A percentile compares a stretch with the other conserved stretches of the same genome.
These are phyloP conservation scores for Lagorchestes hirsutus DNA, from an alignment of 2,797 vertebrate genomes.

Conservation along the genomic window DNA sequence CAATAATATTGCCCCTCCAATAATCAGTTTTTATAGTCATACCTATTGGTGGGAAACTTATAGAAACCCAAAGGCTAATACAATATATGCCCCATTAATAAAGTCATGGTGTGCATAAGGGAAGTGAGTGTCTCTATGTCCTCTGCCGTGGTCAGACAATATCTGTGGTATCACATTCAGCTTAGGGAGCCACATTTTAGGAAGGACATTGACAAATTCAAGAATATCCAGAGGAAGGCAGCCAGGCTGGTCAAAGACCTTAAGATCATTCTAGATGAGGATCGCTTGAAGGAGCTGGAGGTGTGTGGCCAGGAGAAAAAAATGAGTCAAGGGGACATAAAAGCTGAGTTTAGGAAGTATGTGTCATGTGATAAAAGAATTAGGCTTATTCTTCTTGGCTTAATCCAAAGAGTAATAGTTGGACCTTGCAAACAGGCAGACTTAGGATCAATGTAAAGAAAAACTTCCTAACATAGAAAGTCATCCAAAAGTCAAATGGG, in stretches of 20 bases:
- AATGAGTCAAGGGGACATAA: background rate
- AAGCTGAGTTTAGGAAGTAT: background rate
- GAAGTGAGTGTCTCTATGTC: background rate
- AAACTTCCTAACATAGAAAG: background rate
- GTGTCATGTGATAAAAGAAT: background rate
- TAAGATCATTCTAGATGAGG: background rate
- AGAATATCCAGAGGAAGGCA: background rate
- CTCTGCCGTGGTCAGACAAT: background rate
- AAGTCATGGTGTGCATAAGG: background rate
- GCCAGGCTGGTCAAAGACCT: background rate
- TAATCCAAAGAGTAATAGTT: background rate
- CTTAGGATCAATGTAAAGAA: background rate
- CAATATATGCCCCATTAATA: background rate
- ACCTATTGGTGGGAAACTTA: background rate
- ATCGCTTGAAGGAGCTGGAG: background rate
- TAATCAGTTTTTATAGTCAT: background rate
- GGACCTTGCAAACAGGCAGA: background rate
- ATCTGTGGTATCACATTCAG: background rate
- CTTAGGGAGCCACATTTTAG: background rate
- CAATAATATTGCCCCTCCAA: background rate
- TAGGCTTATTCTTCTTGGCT: background rate
- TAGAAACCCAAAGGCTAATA: background rate
- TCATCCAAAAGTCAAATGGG: background rate
- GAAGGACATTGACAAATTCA: background rate
- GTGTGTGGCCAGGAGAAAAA: background rate